These are phyloP conservation scores for Lymantria dispar DNA, from an alignment of 2,888 invertebrate species.

Conservation along the genomic window DNA sequence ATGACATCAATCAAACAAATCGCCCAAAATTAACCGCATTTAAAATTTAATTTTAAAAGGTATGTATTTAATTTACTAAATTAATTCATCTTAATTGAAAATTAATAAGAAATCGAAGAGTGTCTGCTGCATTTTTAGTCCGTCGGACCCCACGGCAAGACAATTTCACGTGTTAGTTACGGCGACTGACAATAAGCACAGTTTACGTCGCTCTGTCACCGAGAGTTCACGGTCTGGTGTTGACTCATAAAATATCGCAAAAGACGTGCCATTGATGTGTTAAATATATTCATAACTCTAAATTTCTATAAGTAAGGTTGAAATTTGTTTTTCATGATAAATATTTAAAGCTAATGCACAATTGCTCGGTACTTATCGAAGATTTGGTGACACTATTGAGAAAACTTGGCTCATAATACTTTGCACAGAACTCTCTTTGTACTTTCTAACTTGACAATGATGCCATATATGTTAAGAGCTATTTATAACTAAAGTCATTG, in stretches of 20 bases:
- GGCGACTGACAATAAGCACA: conserved; percentile 74
- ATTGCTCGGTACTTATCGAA: conserved; percentile 48
- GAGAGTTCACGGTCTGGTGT: conserved; percentile 61
- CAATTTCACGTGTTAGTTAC: conserved; percentile 78
- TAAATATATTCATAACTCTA: conserved; percentile 34
- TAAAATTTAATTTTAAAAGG: too few species aligned
- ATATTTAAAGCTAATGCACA: conserved; percentile 15
- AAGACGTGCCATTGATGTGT: conserved; percentile 25
- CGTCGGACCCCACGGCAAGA: conserved; percentile 60
- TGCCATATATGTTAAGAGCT: conserved; percentile 39
- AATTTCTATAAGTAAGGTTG: conserved; percentile 30
- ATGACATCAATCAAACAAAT: too few species aligned
- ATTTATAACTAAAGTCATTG: conserved; percentile 34
- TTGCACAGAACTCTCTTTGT: conserved; percentile 43
- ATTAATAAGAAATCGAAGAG: conserved; percentile 4
- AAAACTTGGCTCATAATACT: conserved; percentile 52
- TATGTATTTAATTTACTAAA: too few species aligned
- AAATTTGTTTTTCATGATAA: conserved; percentile 26
- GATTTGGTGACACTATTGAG: conserved; percentile 52
- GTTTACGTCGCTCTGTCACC: conserved; percentile 64
- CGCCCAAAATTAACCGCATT: too few species aligned
- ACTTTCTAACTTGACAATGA: conserved; percentile 54
- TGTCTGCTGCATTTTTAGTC: conserved; percentile 32
- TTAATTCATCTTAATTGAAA: neutral
- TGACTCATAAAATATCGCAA: conserved; percentile 66